Evolutionary conservation across 2,797 vertebrate genomes (phyloP), one percentile per base, ranked within the genome.

Genomic region (Enteromius afrohamiltoni): DNA sequence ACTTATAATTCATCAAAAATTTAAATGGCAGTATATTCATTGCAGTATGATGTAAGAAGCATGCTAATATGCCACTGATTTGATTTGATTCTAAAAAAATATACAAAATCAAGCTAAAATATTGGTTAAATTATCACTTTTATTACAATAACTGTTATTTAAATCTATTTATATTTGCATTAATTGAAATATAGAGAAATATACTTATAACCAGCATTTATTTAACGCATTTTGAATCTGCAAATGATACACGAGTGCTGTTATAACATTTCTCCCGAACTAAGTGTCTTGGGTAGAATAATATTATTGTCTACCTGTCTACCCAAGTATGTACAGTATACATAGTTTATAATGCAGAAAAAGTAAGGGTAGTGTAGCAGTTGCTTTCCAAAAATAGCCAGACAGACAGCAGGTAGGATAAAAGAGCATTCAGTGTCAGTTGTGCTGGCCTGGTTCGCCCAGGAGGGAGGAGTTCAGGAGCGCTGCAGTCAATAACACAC

Each of bases 401-500:
- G 17, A 23, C 19, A 53, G 47, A 64, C 80, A 75, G 73, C 34
- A 42, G 81, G n/a, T 21, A 21, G 47, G 29, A 81, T 65, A 51
- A 65, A 60, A 60, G 26, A 23, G 8, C 29, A 19, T 70, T 31
- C 82, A 82, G 77, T 70, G 76, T 65, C 73, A 68, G 65, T 40
- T 79, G 49, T 34, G 1, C 77, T 55, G 45, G 71, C 49, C 69
- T 42, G 53, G 37, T 77, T 71, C 74, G 68, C 40, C 55, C 49
- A 0, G 13, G 73, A 64, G 51, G 67, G 34, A 21, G 73, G 62
- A 69, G 64, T n/a, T 69, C 31, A 64, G 49, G 40, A 68, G 51
- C 49, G 10, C 65, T 77, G 86, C 74, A 74, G 76, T 86, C 87
- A 69, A 86, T 86, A 81, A 68, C 79, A 86, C 40, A 42, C 68